Evolutionary conservation across 2,888 invertebrate genomes (phyloP).

Genomic region (Brenthis ino): DNA sequence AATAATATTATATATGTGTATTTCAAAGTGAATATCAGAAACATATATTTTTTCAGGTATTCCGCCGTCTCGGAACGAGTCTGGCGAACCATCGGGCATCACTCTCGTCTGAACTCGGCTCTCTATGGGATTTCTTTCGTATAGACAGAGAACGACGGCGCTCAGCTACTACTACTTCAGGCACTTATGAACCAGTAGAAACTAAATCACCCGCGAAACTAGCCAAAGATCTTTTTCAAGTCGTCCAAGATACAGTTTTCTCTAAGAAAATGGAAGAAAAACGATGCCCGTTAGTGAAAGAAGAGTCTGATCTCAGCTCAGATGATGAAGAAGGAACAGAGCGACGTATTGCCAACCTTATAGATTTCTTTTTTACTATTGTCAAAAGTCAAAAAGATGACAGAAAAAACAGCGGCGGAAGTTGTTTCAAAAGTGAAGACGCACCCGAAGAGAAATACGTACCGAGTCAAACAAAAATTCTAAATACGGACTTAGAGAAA

Average conservation of each 20-base stretch:
- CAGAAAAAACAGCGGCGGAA: conserved; percentile 69
- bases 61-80: conserved; percentile 71
- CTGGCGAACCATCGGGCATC: conserved; percentile 74
- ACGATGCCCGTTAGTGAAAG: conserved; percentile 70
- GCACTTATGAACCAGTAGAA: conserved; percentile 63
- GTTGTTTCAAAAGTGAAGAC: conserved; percentile 70
- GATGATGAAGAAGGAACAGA: conserved; percentile 71
- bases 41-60: conserved; percentile 53
- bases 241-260: conserved; percentile 75
- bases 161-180: conserved; percentile 54
- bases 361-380: conserved; percentile 78
- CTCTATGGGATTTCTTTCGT: conserved; percentile 74
- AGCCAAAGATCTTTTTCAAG: conserved; percentile 72
- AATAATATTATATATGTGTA: too few species aligned
- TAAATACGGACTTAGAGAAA: conserved; percentile 68
- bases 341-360: conserved; percentile 71
- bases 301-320: conserved; percentile 71
- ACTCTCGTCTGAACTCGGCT: conserved; percentile 71
- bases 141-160: conserved; percentile 64
- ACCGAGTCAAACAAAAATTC: conserved; percentile 52
- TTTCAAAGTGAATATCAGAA: too few species aligned
- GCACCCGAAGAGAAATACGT: conserved; percentile 63
- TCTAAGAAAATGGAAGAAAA: conserved; percentile 64
- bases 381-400: conserved; percentile 75
- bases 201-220: conserved; percentile 65